Conservation (phyloP, 37 sponge, comb jelly and placozoan species). For the Dysidea cf. avara region DNA sequence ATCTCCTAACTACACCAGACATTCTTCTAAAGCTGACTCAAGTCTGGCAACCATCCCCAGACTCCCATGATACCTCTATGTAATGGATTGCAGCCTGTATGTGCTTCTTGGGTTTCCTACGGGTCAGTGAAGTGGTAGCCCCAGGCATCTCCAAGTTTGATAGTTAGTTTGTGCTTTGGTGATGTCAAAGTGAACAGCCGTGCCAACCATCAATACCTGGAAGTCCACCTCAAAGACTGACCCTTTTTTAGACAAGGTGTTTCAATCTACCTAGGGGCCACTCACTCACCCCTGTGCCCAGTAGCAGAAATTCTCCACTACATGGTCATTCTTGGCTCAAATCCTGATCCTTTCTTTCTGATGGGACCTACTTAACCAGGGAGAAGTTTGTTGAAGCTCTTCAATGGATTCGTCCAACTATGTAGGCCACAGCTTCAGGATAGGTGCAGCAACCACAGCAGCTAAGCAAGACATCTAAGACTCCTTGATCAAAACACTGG, state of each 20-base stretch:
- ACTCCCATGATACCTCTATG: slow-evolving; percentile 10
- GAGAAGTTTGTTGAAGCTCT: slow-evolving; percentile 6
- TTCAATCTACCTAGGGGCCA: too few relatives aligned
- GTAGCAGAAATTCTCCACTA: too few relatives aligned
- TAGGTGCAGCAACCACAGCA: slow-evolving; percentile 34
- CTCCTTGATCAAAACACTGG: slow-evolving; percentile 24
- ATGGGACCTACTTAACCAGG: slow-evolving; percentile 2
- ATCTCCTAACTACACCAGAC: too few relatives aligned
- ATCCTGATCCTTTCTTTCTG: too few relatives aligned
- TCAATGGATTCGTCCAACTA: slow-evolving; percentile 11
- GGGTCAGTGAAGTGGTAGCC: slow-evolving; percentile 15
- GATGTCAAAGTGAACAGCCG: slow-evolving; percentile 20
- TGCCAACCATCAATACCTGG: too few relatives aligned
- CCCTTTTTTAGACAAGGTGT: too few relatives aligned
- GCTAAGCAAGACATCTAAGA: slow-evolving; percentile 15
- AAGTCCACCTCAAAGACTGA: too few relatives aligned
- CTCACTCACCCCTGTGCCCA: too few relatives aligned
- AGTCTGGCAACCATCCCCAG: too few relatives aligned
- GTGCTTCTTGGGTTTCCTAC: too few relatives aligned
- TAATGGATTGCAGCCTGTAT: slow-evolving; percentile 23
- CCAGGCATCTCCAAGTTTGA: slow-evolving; percentile 1
- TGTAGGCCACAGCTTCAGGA: slow-evolving; percentile 27
- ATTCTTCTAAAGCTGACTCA: too few relatives aligned
- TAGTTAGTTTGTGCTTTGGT: slow-evolving; percentile 1
- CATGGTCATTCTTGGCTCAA: too few relatives aligned